These are phyloP conservation scores for Acleris emargana DNA, from an alignment of 2,888 invertebrate species.

Conservation along the genomic window DNA sequence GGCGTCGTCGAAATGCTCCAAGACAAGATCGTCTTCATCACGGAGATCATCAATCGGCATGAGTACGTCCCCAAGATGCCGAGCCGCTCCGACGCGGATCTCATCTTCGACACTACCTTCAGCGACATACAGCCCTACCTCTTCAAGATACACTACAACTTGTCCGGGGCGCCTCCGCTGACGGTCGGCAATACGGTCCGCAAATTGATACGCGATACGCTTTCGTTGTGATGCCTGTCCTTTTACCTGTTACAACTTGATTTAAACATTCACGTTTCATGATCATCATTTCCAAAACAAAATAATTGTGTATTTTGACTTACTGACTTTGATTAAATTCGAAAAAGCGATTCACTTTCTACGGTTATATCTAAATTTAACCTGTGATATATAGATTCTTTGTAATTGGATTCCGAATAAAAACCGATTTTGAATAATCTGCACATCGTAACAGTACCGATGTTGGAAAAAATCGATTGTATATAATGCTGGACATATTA, in stretches of 20 bases:
- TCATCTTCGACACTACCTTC: slow-evolving; percentile 97
- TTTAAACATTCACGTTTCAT: too few species aligned
- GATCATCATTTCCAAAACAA: too few species aligned
- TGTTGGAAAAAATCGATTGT: slow-evolving; percentile 14
- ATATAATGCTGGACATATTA: slow-evolving; percentile 33
- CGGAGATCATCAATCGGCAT: slow-evolving; percentile 97
- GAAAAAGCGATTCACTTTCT: slow-evolving; percentile 19
- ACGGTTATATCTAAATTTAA: slow-evolving; percentile 30
- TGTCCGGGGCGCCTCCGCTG: slow-evolving; percentile 89
- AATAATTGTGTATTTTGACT: too few species aligned
- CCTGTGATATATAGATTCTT: slow-evolving; percentile 30
- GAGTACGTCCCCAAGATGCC: slow-evolving; percentile 99
- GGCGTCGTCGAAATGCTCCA: slow-evolving; percentile 93
- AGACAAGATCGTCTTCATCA: slow-evolving; percentile 97
- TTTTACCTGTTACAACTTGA: slow-evolving; percentile 38
- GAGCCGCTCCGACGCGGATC: slow-evolving; percentile 94
- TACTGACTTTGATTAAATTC: too few species aligned
- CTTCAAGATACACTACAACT: slow-evolving; percentile 94
- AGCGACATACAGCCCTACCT: slow-evolving; percentile 98
- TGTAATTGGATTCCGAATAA: slow-evolving; percentile 15
- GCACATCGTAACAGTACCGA: slow-evolving; percentile 12
- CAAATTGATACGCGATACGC: slow-evolving; percentile 94
- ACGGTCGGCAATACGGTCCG: slow-evolving; percentile 95
- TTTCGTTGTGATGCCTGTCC: slow-evolving; percentile 86
- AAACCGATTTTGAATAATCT: slow-evolving; percentile 5